phyloP scores from a whole-genome alignment of 2,888 invertebrate genomes.

The Xestia c-nigrum region DNA sequence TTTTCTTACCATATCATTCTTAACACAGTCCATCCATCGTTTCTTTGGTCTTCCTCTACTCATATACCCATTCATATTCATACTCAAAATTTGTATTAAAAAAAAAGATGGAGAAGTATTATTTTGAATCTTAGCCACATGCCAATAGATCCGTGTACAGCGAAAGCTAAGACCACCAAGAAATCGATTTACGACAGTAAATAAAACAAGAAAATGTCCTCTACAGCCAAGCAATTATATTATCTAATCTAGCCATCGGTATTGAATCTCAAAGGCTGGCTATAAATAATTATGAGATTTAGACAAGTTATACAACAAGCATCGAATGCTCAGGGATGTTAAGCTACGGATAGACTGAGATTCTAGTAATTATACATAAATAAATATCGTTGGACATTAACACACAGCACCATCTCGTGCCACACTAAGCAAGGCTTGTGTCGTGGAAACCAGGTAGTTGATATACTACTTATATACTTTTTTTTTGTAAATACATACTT shows the following conservation, averaged over 20 bases:
- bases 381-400: no score
- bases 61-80: no score
- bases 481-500: no score
- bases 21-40: no score
- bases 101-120: background rate
- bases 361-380: background rate
- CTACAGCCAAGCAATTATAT: slow-evolving; percentile 34
- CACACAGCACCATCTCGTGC: no score
- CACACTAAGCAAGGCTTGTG: no score
- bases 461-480: no score
- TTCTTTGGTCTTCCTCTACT: no score
- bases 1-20: no score
- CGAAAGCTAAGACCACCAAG: slow-evolving; percentile 24
- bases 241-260: slow-evolving; percentile 50
- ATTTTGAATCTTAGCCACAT: background rate
- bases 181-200: slow-evolving; percentile 27
- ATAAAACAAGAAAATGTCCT: slow-evolving; percentile 39
- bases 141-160: background rate
- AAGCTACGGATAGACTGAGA: slow-evolving; percentile 3
- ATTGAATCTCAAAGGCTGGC: slow-evolving; percentile 31
- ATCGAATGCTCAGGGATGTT: slow-evolving; percentile 19
- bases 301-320: slow-evolving; percentile 10
- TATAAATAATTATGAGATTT: slow-evolving; percentile 41
- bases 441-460: no score
- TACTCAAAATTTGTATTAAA: background rate